Evolutionary conservation across 2,888 invertebrate species (phyloP), one percentile per base, ranked within the genome.

Genomic region (Syrphus vitripennis): DNA sequence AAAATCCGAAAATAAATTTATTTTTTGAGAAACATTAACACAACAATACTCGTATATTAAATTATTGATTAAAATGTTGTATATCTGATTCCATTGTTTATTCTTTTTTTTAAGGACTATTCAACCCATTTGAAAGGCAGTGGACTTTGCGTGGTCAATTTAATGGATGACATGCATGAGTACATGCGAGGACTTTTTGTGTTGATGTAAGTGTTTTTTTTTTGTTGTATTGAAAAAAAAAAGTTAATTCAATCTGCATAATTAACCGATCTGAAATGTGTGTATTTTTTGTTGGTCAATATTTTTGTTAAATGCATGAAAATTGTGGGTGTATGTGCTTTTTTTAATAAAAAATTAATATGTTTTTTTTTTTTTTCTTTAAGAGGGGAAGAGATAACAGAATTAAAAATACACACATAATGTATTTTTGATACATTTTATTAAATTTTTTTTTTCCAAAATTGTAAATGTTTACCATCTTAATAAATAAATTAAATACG

Each of bases 161-260:
- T 95, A 83, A 93, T 93, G 77, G 95, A 95, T 89, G 94, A 95
- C 88, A 95, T 95, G 93, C 94, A 95, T 87, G 95, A 95, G 89
- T 95, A 95, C 89, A 94, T 94, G 90, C 92, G 95, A 84, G 94
- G 94, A 40, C 93, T 95, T 21, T 95, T 95, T 89, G 91, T 95
- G 26, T 92, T 94, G 34, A 94, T 95, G 95, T 95, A 90, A 94
- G 95, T 94, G 69, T 89, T 76, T 70, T 40, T 14, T 24, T 7
- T 7, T 50, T 50, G 3, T 50, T n/a, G 24, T 14, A 12, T 21
- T 48, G 5, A 3, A 1, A 4, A 50, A 50, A 50, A 50, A 7
- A 9, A 50, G 3, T 10, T 26, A 3, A n/a, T 61, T 21, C 24
- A 61, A 61, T 61, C 37, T 21, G 21, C 24, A 61, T 21, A 61